A percentile compares a stretch with the other conserved stretches of the same genome.
Conservation (phyloP, 2,113 vertebrate genomes). For the Tamias sibiricus region DNA sequence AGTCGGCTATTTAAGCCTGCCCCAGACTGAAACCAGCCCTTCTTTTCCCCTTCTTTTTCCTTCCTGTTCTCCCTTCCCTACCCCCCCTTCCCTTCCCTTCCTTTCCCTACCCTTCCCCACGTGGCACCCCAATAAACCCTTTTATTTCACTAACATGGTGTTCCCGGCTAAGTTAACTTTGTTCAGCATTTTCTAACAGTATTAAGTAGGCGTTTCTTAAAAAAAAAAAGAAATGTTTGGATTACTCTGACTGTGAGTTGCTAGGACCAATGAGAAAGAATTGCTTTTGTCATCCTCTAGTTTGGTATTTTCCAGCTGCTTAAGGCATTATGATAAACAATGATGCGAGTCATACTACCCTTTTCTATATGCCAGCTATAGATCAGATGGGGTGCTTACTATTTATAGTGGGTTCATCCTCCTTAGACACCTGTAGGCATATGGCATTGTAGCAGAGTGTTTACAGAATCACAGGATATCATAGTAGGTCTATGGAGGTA, state of each 20-base stretch:
- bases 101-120: too few relatives aligned
- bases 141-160: too few relatives aligned
- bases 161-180: too few relatives aligned
- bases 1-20: too few relatives aligned
- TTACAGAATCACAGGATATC: not conserved
- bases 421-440: not conserved
- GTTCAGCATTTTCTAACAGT: too few relatives aligned
- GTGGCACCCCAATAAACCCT: too few relatives aligned
- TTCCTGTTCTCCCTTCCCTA: too few relatives aligned
- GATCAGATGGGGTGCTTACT: not conserved
- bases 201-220: not conserved
- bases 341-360: not conserved
- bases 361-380: not conserved
- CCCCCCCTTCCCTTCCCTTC: too few relatives aligned
- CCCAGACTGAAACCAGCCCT: too few relatives aligned
- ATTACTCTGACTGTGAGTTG: not conserved
- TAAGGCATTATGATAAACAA: not conserved
- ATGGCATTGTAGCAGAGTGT: not conserved
- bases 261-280: not conserved
- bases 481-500: not conserved
- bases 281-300: conserved; percentile 5
- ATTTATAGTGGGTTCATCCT: not conserved
- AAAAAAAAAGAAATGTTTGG: not conserved
- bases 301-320: not conserved
- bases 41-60: too few relatives aligned